phyloP scores from a whole-genome alignment of 1,140 invertebrate species.

The Chionoecetes opilio region DNA sequence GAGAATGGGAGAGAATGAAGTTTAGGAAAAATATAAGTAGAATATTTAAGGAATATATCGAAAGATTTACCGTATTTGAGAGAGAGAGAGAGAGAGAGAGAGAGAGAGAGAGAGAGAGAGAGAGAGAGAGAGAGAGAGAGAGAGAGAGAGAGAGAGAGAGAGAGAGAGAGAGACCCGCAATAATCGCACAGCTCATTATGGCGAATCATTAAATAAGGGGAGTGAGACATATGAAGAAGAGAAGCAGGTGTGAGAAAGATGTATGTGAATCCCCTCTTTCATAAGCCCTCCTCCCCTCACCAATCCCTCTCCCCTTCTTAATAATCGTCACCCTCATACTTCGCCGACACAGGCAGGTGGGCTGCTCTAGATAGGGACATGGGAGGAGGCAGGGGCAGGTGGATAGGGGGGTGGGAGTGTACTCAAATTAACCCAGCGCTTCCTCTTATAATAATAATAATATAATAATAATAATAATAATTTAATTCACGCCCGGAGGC shows the following conservation, averaged over 20 bases:
- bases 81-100: neutral
- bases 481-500: too few species aligned
- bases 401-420: too few species aligned
- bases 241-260: neutral
- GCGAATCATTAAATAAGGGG: too few species aligned
- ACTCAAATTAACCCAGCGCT: too few species aligned
- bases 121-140: slow-evolving; percentile 17
- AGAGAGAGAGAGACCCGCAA: slow-evolving; percentile 22
- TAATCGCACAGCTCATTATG: too few species aligned
- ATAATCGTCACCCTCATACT: too few species aligned
- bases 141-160: slow-evolving; percentile 37
- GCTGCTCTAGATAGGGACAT: too few species aligned
- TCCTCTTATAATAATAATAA: too few species aligned
- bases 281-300: neutral
- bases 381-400: too few species aligned
- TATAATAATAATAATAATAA: too few species aligned
- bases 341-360: too few species aligned
- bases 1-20: neutral
- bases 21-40: neutral
- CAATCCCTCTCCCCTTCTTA: too few species aligned
- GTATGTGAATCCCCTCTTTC: neutral
- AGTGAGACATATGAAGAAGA: neutral
- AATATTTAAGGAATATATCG: neutral
- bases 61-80: neutral
- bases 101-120: neutral